Conservation (phyloP, 2,797 vertebrate species). For the Mus spretus region DNA sequence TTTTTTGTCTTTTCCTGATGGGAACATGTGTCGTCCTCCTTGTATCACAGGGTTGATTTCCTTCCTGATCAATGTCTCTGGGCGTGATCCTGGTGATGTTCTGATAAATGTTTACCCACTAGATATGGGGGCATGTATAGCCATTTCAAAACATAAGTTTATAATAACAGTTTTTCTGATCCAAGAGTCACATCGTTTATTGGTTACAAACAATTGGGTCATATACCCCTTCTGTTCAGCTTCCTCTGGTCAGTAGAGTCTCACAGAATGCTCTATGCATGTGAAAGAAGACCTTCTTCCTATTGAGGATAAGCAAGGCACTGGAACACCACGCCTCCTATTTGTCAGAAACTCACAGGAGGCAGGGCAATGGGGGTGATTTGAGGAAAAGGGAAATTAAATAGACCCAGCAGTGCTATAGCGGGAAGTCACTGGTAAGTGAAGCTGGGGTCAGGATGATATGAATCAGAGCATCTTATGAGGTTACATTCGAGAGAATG, state of each 20-base stretch:
- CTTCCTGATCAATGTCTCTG: background rate
- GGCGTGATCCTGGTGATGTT: background rate
- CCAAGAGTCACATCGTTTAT: background rate
- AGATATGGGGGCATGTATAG: background rate
- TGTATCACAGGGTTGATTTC: background rate
- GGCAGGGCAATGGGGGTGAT: background rate
- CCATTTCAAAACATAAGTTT: background rate
- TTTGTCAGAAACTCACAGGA: background rate
- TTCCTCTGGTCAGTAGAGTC: background rate
- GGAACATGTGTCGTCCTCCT: background rate
- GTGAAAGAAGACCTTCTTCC: background rate
- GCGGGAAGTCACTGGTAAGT: background rate
- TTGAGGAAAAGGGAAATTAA: background rate
- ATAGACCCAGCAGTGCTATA: background rate
- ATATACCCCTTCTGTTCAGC: background rate
- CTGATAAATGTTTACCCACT: background rate
- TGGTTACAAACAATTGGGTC: background rate
- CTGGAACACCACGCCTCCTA: background rate
- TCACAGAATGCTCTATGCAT: background rate
- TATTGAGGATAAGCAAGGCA: background rate
- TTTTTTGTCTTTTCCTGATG: background rate
- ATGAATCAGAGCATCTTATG: background rate
- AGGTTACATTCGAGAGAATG: background rate
- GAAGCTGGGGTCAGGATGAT: background rate
- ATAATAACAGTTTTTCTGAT: background rate